phyloP scores from a whole-genome alignment of 2,113 vertebrate species.

The Ranitomeya imitator region DNA sequence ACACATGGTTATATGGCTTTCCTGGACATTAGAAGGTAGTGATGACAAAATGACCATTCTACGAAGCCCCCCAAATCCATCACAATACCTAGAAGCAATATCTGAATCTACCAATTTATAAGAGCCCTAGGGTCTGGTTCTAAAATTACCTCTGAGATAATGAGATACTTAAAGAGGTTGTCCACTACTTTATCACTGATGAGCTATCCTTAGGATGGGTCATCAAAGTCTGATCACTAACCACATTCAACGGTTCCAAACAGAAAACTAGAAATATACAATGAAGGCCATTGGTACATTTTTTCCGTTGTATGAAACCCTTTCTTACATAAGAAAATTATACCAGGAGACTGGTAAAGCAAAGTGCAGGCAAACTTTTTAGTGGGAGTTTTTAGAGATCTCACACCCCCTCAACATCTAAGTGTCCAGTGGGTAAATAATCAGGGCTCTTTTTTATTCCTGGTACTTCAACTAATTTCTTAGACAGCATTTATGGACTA shows the following conservation, averaged over 20 bases:
- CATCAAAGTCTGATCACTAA: not conserved
- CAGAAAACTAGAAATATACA: not conserved
- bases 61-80: slow-evolving; percentile 61
- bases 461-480: too few relatives aligned
- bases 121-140: not conserved
- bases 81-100: slow-evolving; percentile 47
- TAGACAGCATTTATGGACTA: too few relatives aligned
- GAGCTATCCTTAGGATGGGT: too few relatives aligned
- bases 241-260: not conserved
- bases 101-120: not conserved
- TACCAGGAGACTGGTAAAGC: not conserved
- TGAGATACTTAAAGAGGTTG: too few relatives aligned
- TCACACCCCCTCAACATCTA: not conserved
- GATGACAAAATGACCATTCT: slow-evolving; percentile 60
- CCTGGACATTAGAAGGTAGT: slow-evolving; percentile 56
- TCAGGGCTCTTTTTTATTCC: too few relatives aligned
- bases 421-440: too few relatives aligned
- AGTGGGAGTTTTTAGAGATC: not conserved
- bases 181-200: too few relatives aligned
- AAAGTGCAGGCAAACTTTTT: not conserved
- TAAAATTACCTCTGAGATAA: not conserved
- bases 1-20: slow-evolving; percentile 59
- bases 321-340: not conserved
- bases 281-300: not conserved
- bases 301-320: not conserved